Base-by-base conservation (phyloP, 2,888 invertebrate species). In the Ptychoptera contaminata region DNA sequence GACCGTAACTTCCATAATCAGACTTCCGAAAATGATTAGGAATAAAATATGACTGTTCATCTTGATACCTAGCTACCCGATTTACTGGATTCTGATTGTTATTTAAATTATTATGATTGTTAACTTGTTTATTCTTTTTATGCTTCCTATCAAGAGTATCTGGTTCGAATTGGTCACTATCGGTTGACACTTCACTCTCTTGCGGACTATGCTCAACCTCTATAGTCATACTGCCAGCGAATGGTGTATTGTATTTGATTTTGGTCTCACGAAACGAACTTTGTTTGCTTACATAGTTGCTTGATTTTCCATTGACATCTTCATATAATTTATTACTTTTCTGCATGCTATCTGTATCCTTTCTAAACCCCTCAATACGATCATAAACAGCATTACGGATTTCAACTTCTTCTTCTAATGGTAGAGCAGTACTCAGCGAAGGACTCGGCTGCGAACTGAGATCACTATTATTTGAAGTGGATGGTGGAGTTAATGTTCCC, bases 61-160 rank as follows among this genome's bases (percentile, higher is more conserved):
- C 23, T 23, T 23, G 23, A 23, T 23, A 23, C 23, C 23, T 23
- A 3, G 23, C 3, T 23, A 67, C 49, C 67, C 62, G 46, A 65
- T 67, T 37, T 58, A 23, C 51, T 56, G 1, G 58, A 50, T 32
- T 58, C 57, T 15, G 55, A 58, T 58, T 62, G 35, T 12, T 35
- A 31, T 30, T 37, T 16, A 14, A 16, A 16, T 35, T 37, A 8
- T 16, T 23, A 35, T 16, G 12, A 31, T 42, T 40, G 2, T 11
- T 12, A 15, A 11, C 16, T 23, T 62, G 57, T 49, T 69, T 71
- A 37, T 71, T 59, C 52, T 72, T 75, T 59, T 69, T 74, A 37
- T 81, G 77, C 57, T 86, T 86, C 23, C 87, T 70, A 56, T 88
- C 88, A 45, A 88, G 67, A 0, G 88, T 88, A 52, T 88, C 87